Conservation (phyloP, 2,113 vertebrate species). For the Ramphastos sulfuratus region DNA sequence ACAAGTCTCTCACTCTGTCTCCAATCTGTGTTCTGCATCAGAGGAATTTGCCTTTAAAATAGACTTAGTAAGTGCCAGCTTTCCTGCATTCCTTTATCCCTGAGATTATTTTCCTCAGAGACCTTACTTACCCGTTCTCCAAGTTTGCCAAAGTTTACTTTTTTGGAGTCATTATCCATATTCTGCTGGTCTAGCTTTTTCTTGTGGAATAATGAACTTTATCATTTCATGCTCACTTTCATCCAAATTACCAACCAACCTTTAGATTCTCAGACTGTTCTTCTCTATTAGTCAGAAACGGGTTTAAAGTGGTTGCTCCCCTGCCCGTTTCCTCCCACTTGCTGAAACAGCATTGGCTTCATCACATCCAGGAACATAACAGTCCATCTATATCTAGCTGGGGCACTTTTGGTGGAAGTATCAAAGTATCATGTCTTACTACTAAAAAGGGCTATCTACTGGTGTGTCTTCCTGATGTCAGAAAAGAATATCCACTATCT, state of each 20-base stretch:
- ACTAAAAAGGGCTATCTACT: background rate
- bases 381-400: background rate
- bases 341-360: background rate
- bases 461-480: background rate
- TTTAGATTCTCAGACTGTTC: background rate
- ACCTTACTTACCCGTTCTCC: slow-evolving; percentile 56
- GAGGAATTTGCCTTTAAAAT: slow-evolving; percentile 66
- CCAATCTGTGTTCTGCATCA: slow-evolving; percentile 55
- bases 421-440: background rate
- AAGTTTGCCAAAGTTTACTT: slow-evolving; percentile 26
- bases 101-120: slow-evolving; percentile 49
- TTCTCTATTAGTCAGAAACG: background rate
- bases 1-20: slow-evolving; percentile 20
- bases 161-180: slow-evolving; percentile 43
- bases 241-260: background rate
- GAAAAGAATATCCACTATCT: background rate
- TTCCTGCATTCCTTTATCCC: slow-evolving; percentile 55
- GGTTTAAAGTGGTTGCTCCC: background rate
- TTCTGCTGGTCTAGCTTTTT: slow-evolving; percentile 23
- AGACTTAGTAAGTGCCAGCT: slow-evolving; percentile 39
- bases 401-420: background rate
- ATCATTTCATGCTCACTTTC: slow-evolving; percentile 14
- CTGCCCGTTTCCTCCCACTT: background rate
- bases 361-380: background rate
- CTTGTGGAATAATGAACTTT: slow-evolving; percentile 31